Evolutionary conservation across 1,140 invertebrate species (phyloP), one percentile per base, ranked within the genome.

Genomic region (Leucophenga varia): DNA sequence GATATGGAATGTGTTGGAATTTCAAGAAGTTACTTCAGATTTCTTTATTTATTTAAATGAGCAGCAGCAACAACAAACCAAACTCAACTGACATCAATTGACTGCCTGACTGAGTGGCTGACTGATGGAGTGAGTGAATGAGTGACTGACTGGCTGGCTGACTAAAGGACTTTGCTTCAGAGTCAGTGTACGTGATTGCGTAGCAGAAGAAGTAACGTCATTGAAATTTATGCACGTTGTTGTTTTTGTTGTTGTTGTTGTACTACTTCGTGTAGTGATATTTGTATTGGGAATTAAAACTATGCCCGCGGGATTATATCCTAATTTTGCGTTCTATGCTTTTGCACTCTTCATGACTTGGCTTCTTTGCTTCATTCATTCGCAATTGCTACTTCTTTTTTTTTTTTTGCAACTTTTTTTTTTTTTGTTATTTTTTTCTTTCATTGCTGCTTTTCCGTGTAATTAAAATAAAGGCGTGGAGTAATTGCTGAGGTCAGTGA

Each of bases 1-100:
- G 65, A 65, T 69, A 70, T 63, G 59, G 65, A 70, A 63, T 70
- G 65, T 67, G 61, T 70, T 70, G 65, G 65, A 70, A 70, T 70
- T 70, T 70, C 59, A 70, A 70, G 65, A 70, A 61, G 56, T 70
- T 70, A 59, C 65, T 65, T 39, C 59, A 70, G 65, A 70, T 70
- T 70, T 70, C 65, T 70, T 70, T 70, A 69, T 69, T 69, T 69
- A 69, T 69, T 69, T 69, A 69, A 69, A 69, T 69, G 65, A 69
- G 64, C 64, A 69, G 54, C 22, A 25, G 22, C 22, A 25, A 25
- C 22, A 25, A 25, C 22, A 25, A 25, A 25, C 5, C 22, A 25
- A 25, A 25, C 5, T 5, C 22, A 25, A 25, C 54, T 45, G 30
- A 49, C 37, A 45, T 9, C 35, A 39, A 25, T 16, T 10, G 25